phyloP scores from a whole-genome alignment of 2,113 vertebrate species.

The Polyodon spathula region DNA sequence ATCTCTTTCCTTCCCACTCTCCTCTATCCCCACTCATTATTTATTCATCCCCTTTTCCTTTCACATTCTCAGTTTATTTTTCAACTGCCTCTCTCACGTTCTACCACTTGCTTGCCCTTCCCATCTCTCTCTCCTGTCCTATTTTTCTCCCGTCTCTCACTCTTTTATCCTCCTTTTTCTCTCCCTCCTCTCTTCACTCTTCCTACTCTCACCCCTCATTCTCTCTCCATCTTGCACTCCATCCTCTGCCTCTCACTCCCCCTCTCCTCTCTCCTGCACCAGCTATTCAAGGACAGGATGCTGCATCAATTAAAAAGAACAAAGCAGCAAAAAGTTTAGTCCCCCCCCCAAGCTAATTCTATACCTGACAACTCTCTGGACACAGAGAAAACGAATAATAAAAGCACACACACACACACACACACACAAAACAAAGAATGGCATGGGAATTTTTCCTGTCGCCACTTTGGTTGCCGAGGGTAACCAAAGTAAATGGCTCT shows the following conservation, averaged over 20 bases:
- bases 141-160: too few species aligned
- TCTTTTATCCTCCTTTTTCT: too few species aligned
- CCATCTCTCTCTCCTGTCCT: too few species aligned
- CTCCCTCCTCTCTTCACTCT: background rate
- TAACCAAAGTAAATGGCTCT: background rate
- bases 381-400: background rate
- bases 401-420: background rate
- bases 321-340: background rate
- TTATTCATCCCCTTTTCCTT: too few species aligned
- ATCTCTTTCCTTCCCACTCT: too few species aligned
- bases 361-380: background rate
- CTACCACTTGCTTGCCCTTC: too few species aligned
- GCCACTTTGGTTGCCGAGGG: background rate
- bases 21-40: too few species aligned
- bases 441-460: background rate
- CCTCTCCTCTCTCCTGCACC: background rate
- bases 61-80: too few species aligned
- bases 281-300: background rate
- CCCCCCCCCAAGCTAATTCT: background rate
- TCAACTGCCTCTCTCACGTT: too few species aligned
- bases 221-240: background rate
- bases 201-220: background rate
- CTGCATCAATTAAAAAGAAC: background rate
- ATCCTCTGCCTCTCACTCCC: background rate
- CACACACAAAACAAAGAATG: slow-evolving; percentile 6